Conservation (phyloP, 2,797 vertebrate species). For the Sebastes paucispinis region DNA sequence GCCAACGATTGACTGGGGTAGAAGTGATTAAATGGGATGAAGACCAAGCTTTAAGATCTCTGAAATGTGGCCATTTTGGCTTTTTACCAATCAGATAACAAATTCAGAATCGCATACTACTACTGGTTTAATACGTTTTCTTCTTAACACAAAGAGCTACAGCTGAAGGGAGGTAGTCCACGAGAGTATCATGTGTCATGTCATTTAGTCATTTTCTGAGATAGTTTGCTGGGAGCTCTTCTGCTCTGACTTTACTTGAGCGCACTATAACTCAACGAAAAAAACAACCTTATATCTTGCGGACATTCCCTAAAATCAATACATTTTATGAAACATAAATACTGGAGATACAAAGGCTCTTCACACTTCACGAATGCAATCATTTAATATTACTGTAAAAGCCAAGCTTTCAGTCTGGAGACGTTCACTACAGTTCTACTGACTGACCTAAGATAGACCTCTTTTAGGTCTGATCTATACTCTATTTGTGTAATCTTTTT, state of each 20-base stretch:
- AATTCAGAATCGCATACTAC: too few relatives aligned
- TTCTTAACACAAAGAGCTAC: neutral
- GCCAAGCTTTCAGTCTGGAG: neutral
- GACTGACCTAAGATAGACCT: neutral
- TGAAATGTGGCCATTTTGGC: slow-evolving; percentile 6
- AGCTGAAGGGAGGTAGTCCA: neutral
- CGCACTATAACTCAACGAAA: neutral
- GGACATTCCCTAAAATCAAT: neutral
- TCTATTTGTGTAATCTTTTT: neutral
- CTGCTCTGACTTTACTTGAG: neutral
- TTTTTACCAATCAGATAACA: slow-evolving; percentile 10
- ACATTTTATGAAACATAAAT: neutral
- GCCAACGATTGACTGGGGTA: neutral
- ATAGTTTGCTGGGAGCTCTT: neutral
- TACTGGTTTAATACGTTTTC: too few relatives aligned
- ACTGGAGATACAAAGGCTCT: neutral
- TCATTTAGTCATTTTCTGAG: slow-evolving; percentile 16
- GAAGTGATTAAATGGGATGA: neutral
- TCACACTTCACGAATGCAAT: neutral
- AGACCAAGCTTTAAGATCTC: neutral
- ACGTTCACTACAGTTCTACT: neutral
- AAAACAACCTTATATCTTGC: neutral
- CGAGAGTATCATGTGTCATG: neutral
- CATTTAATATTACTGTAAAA: neutral
- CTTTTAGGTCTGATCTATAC: neutral